phyloP scores from a whole-genome alignment of 92 coral and sea anemone species.

The Palythoa grandiflora region DNA sequence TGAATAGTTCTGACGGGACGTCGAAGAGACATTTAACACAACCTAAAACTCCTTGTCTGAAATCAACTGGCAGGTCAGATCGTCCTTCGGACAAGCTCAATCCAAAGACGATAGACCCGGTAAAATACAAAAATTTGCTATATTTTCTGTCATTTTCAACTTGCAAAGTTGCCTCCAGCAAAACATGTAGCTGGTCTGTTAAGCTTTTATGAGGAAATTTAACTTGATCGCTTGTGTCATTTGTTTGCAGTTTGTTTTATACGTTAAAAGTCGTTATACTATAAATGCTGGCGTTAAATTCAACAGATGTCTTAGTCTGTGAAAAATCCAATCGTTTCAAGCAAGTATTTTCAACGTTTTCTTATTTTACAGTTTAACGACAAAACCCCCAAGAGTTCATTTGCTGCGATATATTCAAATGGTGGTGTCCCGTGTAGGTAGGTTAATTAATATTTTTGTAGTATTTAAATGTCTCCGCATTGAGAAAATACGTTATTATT shows the following conservation, averaged over 20 bases:
- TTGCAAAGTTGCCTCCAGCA: no score
- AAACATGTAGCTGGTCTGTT: not conserved
- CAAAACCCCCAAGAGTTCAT: constrained; percentile 90
- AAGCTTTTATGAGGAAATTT: not conserved
- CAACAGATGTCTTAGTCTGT: not conserved
- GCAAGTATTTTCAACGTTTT: constrained; percentile 5
- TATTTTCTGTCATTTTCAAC: not conserved
- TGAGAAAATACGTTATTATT: not conserved
- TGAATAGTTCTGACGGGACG: constrained; percentile 74
- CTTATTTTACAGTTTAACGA: constrained; percentile 79
- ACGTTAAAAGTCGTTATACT: not conserved
- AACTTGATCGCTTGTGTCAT: not conserved
- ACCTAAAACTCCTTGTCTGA: constrained; percentile 57
- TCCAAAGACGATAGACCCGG: constrained; percentile 97
- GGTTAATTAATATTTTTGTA: not conserved
- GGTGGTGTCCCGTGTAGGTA: constrained; percentile 99
- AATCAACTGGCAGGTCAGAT: constrained; percentile 49
- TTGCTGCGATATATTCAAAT: constrained; percentile 93
- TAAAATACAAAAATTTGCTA: constrained; percentile 37
- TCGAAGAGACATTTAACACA: constrained; percentile 66
- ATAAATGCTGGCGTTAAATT: not conserved
- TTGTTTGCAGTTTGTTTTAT: not conserved
- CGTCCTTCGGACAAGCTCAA: constrained; percentile 95
- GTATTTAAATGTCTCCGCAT: not conserved
- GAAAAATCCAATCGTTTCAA: not conserved